Percentiles rank a stretch among this genome's conserved stretches.
Evolutionary conservation across 2,888 invertebrate genomes (phyloP).

Genomic region (Seira sanloemensis): DNA sequence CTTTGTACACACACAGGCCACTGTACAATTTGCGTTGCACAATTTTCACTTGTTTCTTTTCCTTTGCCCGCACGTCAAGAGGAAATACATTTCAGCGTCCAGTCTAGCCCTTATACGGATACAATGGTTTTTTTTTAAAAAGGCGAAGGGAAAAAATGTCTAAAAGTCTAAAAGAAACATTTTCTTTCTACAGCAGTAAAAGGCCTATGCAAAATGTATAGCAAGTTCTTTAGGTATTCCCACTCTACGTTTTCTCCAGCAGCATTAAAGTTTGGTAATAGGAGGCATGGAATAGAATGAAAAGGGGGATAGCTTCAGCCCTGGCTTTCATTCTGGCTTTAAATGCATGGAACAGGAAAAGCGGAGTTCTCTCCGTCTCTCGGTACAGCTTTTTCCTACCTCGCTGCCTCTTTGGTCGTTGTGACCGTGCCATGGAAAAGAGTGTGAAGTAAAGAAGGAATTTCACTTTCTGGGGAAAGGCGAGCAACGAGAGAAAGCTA

Average conservation of each 20-base stretch:
- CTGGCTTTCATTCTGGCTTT: neutral
- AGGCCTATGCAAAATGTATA: neutral
- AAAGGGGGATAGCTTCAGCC: neutral
- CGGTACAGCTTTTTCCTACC: neutral
- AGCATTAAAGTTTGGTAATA: neutral
- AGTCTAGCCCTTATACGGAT: neutral
- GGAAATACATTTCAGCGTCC: neutral
- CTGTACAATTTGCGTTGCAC: neutral
- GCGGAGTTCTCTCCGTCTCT: neutral
- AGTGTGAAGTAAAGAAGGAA: slow-evolving; percentile 18
- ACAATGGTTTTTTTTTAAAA: neutral
- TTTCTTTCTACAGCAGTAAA: neutral
- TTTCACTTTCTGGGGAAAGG: slow-evolving; percentile 42
- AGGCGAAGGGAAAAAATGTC: neutral
- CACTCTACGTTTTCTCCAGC: neutral
- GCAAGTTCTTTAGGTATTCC: slow-evolving; percentile 11
- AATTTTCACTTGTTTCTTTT: neutral
- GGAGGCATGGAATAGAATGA: neutral
- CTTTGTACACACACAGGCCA: neutral
- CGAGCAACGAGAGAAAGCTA: slow-evolving; percentile 21
- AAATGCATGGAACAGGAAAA: neutral
- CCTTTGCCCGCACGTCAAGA: neutral
- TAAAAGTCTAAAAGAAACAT: slow-evolving; percentile 6
- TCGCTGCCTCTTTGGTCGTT: neutral
- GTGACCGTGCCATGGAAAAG: neutral